These are phyloP conservation scores for Philopedon plagiatum DNA, from an alignment of 2,888 invertebrate species.

Conservation along the genomic window DNA sequence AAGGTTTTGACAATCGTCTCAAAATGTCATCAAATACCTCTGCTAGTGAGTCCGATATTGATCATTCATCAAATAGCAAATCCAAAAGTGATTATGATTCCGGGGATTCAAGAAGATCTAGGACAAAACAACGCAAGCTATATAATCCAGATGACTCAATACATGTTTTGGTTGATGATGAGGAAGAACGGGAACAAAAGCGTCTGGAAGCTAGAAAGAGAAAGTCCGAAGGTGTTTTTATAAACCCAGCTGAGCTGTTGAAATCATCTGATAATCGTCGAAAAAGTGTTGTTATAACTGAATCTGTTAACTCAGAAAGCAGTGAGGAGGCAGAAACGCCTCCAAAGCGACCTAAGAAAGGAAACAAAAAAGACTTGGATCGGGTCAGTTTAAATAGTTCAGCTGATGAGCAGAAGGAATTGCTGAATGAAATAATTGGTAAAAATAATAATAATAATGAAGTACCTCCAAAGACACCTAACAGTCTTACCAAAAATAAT, in stretches of 20 bases:
- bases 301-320: constrained; percentile 2
- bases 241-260: constrained; percentile 31
- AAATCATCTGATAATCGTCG: constrained; percentile 30
- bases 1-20: neutral
- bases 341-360: constrained; percentile 27
- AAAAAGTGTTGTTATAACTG: constrained; percentile 18
- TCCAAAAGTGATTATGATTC: constrained; percentile 1
- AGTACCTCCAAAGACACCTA: constrained; percentile 13
- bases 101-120: constrained; percentile 16
- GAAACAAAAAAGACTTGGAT: constrained; percentile 22
- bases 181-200: constrained; percentile 53
- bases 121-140: constrained; percentile 49
- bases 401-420: constrained; percentile 55
- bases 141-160: constrained; percentile 56
- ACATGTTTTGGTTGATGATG: constrained; percentile 44
- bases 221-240: constrained; percentile 39
- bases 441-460: constrained; percentile 21
- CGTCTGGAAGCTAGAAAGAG: constrained; percentile 40
- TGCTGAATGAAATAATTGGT: constrained; percentile 52
- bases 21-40: neutral
- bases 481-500: neutral
- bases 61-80: neutral
- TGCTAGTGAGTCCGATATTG: neutral
- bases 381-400: constrained; percentile 38
- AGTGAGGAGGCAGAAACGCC: constrained; percentile 3